Evolutionary conservation across 2,797 vertebrate genomes (phyloP).

Genomic region (Falco berigora): DNA sequence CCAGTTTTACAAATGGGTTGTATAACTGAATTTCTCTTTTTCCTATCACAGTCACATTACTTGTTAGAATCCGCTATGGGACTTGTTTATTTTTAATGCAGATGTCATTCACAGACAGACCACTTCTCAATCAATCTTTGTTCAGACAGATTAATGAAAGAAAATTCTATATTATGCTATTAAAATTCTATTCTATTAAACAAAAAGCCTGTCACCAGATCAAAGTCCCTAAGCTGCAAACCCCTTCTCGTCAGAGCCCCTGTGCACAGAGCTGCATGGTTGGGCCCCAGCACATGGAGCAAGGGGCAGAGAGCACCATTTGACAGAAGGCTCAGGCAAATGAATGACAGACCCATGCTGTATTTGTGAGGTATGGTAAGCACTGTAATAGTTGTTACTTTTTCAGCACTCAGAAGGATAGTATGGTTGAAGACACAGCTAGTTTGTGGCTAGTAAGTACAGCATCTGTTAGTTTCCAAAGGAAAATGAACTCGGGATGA

Average conservation of each 20-base stretch:
- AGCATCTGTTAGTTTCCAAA: not conserved
- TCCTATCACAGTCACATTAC: not conserved
- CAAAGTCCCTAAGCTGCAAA: not conserved
- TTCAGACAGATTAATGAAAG: not conserved
- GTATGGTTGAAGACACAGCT: not conserved
- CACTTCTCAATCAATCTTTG: not conserved
- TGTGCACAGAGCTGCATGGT: not conserved
- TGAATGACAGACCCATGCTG: fast-evolving
- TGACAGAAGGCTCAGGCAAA: not conserved
- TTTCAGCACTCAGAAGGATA: not conserved
- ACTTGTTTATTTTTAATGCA: not conserved
- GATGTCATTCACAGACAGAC: not conserved
- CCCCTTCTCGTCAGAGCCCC: not conserved
- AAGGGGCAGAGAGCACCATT: not conserved
- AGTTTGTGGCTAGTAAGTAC: not conserved
- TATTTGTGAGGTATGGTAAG: not conserved
- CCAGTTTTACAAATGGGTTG: not conserved
- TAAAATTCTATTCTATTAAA: not conserved
- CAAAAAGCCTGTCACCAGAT: not conserved
- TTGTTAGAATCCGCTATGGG: not conserved
- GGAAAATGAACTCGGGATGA: not conserved
- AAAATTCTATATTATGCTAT: not conserved
- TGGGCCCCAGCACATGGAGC: not conserved
- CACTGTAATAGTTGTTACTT: not conserved
- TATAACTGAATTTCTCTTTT: not conserved